phyloP scores from a whole-genome alignment of 2,888 invertebrate genomes.

The Eucriotettix oculatus region DNA sequence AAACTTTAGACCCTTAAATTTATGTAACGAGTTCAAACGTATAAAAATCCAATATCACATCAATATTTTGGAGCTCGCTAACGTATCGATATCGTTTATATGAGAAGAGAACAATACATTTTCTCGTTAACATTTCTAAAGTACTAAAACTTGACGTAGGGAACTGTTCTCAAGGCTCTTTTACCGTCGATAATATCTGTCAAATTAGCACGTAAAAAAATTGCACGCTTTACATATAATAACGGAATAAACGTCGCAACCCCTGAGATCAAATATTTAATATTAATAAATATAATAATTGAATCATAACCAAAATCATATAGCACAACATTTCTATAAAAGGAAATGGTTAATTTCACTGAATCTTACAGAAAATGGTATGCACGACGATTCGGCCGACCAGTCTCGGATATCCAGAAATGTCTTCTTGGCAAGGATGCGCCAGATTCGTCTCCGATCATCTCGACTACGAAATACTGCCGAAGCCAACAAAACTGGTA shows the following conservation, averaged over 20 bases:
- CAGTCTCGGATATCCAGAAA: slow-evolving; percentile 48
- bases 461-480: slow-evolving; percentile 54
- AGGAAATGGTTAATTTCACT: neutral
- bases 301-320: neutral
- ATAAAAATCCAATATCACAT: too few species aligned
- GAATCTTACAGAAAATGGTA: slow-evolving; percentile 61
- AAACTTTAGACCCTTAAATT: too few species aligned
- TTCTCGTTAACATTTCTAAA: neutral
- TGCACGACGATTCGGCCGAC: slow-evolving; percentile 69
- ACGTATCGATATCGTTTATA: too few species aligned
- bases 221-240: neutral
- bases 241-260: neutral
- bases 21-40: too few species aligned
- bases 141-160: neutral
- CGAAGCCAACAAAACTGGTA: slow-evolving; percentile 46
- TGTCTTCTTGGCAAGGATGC: slow-evolving; percentile 55
- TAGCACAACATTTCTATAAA: neutral
- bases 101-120: too few species aligned
- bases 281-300: neutral
- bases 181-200: neutral
- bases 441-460: slow-evolving; percentile 62
- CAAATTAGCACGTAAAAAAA: neutral
- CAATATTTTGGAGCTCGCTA: too few species aligned
- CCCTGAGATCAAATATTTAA: neutral
- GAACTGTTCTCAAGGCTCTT: neutral